These are phyloP conservation scores for Centruroides vittatus DNA, from an alignment of 1,140 invertebrate genomes.

Conservation along the genomic window DNA sequence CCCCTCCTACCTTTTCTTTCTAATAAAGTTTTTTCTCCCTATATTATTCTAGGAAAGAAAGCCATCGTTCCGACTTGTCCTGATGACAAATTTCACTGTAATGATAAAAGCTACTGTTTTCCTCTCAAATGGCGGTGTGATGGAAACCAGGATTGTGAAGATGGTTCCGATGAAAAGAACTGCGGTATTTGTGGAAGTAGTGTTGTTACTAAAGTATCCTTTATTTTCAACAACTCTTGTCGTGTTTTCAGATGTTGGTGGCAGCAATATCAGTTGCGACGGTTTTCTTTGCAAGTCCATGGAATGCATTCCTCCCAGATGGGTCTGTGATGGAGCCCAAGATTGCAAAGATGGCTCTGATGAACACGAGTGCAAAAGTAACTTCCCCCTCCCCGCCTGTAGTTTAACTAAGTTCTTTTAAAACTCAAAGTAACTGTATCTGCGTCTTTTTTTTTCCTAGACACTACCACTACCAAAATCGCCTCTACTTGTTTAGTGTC, in stretches of 20 bases:
- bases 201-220: neutral
- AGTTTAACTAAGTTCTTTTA: neutral
- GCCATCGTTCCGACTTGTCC: neutral
- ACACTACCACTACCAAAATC: neutral
- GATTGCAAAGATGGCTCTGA: conserved; percentile 37
- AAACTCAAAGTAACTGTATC: too few relatives aligned
- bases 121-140: conserved; percentile 17
- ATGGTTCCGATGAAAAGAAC: conserved; percentile 28
- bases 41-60: too few relatives aligned
- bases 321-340: conserved; percentile 58
- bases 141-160: conserved; percentile 29
- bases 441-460: neutral
- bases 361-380: conserved; percentile 28
- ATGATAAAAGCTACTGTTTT: conserved; percentile 31
- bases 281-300: conserved; percentile 38
- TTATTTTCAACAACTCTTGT: neutral
- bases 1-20: too few relatives aligned
- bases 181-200: conserved; percentile 34
- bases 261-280: too few relatives aligned
- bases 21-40: too few relatives aligned
- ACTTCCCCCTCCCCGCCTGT: neutral
- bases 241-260: neutral
- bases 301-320: conserved; percentile 71
- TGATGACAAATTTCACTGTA: conserved; percentile 58
- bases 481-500: neutral